phyloP scores from a whole-genome alignment of 2,888 invertebrate species.

The Caenorhabditis sp. region DNA sequence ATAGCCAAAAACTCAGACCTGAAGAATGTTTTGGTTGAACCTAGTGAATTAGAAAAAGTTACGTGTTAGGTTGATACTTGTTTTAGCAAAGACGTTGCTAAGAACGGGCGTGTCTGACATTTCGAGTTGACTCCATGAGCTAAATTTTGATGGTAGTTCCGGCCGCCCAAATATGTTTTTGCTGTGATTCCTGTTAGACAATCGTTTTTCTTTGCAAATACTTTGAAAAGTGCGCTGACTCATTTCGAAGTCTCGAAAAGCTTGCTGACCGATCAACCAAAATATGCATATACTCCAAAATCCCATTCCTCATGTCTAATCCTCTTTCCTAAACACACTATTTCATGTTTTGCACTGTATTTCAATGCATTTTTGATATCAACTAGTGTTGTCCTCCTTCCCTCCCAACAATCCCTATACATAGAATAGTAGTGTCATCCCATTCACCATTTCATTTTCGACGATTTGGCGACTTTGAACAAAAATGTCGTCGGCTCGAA shows the following conservation, averaged over 20 bases:
- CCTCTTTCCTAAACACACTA: background rate
- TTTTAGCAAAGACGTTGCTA: too few species aligned
- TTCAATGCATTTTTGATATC: constrained; percentile 2
- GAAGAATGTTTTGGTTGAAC: too few species aligned
- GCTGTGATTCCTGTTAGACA: too few species aligned
- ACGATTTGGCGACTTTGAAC: constrained; percentile 19
- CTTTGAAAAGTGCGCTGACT: background rate
- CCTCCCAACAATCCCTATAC: background rate
- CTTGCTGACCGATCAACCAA: background rate
- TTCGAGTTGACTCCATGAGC: too few species aligned
- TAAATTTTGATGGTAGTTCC: too few species aligned
- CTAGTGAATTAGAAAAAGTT: too few species aligned
- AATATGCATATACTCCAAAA: constrained; percentile 1
- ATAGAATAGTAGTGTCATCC: constrained; percentile 17
- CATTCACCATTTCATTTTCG: constrained; percentile 23
- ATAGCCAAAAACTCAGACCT: too few species aligned
- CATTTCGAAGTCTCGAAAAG: background rate
- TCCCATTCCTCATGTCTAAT: background rate
- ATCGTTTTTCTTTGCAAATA: background rate
- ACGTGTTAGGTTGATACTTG: too few species aligned
- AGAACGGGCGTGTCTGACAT: too few species aligned
- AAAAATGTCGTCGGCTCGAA: constrained; percentile 50
- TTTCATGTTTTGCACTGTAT: background rate
- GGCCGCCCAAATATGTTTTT: too few species aligned
- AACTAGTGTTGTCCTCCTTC: background rate